Evolutionary conservation across 2,888 invertebrate genomes (phyloP).

Genomic region (Mesodorylaimus sp.): DNA sequence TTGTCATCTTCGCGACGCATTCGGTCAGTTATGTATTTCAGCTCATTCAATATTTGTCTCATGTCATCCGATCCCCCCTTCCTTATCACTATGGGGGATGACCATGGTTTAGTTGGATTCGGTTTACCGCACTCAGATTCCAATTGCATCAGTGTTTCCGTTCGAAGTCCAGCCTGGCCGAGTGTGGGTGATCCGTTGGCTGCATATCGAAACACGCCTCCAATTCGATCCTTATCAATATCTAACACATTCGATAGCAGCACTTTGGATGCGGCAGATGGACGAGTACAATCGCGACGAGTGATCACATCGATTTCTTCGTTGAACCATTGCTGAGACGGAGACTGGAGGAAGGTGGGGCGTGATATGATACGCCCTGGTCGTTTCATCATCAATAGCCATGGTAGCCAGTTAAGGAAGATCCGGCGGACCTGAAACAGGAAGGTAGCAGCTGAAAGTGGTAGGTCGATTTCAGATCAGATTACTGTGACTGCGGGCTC

Average conservation of each 20-base stretch:
- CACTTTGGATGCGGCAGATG: not conserved
- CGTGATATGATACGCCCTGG: not conserved
- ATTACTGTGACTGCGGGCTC: too few species aligned
- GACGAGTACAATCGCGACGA: too few species aligned
- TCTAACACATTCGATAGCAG: not conserved
- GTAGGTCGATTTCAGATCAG: too few species aligned
- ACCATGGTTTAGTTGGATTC: not conserved
- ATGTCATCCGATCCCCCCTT: not conserved
- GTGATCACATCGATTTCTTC: too few species aligned
- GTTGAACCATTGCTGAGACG: too few species aligned
- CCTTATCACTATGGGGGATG: too few species aligned
- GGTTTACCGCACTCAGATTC: not conserved
- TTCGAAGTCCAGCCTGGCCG: not conserved
- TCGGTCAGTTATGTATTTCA: constrained; percentile 5
- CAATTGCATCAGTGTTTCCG: not conserved
- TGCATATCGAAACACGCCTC: not conserved
- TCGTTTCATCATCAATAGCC: constrained; percentile 5
- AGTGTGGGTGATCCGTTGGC: not conserved
- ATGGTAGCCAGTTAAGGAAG: constrained; percentile 4
- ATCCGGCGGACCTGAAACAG: constrained; percentile 2
- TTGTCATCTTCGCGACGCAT: constrained; percentile 5
- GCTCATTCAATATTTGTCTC: constrained; percentile 1
- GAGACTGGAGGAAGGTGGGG: not conserved
- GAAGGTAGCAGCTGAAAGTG: too few species aligned
- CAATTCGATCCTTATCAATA: not conserved